Evolutionary conservation across 2,888 invertebrate genomes (phyloP).

Genomic region (Cotesia congregata): DNA sequence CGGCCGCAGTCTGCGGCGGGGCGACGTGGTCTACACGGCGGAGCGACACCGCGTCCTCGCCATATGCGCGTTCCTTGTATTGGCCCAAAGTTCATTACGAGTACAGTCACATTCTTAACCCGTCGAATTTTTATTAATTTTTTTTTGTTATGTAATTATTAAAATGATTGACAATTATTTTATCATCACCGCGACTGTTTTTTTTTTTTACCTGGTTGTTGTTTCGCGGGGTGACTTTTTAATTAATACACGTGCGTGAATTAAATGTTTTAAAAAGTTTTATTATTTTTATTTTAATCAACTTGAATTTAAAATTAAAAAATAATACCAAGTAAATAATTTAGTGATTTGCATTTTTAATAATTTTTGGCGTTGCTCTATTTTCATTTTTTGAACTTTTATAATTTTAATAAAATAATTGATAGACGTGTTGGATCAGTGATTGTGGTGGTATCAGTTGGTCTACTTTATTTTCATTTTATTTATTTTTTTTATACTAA

Average conservation of each 20-base stretch:
- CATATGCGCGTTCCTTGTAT: conserved; percentile 50
- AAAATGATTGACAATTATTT: neutral
- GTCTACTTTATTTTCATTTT: neutral
- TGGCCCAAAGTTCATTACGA: conserved; percentile 29
- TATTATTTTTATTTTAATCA: neutral
- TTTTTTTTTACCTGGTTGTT: no score
- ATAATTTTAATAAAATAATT: neutral
- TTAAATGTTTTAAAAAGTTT: neutral
- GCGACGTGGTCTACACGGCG: conserved; percentile 63
- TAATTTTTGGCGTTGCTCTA: neutral
- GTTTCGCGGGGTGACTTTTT: neutral
- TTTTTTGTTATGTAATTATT: neutral
- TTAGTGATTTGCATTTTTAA: neutral
- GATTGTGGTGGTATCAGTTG: neutral
- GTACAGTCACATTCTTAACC: neutral
- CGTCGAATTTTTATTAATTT: neutral
- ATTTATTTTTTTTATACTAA: neutral
- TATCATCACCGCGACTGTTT: neutral
- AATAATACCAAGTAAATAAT: neutral
- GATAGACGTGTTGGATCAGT: neutral
- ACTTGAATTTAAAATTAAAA: neutral
- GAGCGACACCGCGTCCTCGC: conserved; percentile 59
- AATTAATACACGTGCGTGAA: neutral
- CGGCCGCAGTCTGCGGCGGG: conserved; percentile 64
- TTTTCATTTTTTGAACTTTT: neutral